Conservation (phyloP, 2,113 vertebrate genomes). For the Microcebus tavaratra region DNA sequence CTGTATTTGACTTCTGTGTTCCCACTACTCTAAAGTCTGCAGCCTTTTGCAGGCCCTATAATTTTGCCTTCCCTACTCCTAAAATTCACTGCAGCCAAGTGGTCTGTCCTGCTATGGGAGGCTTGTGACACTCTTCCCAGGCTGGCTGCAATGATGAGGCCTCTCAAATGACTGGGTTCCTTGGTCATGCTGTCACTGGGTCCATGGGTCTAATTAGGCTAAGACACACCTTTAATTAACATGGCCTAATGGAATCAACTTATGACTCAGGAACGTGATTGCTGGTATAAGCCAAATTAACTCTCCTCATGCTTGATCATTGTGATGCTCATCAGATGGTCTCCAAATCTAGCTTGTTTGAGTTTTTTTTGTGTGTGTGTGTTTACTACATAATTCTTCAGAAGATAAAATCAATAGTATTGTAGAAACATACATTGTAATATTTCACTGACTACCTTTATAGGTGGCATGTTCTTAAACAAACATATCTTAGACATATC, state of each 20-base stretch:
- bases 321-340: background rate
- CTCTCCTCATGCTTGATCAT: background rate
- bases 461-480: background rate
- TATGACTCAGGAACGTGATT: conserved; percentile 43
- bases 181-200: background rate
- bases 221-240: conserved; percentile 73
- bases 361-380: background rate
- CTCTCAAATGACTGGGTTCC: conserved; percentile 50
- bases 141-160: background rate
- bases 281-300: conserved; percentile 16
- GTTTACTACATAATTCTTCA: background rate
- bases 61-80: conserved; percentile 23
- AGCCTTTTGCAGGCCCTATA: background rate
- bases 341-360: conserved; percentile 27
- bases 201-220: conserved; percentile 60
- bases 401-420: background rate
- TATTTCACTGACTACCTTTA: background rate
- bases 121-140: background rate
- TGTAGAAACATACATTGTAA: background rate
- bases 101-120: background rate
- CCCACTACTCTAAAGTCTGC: background rate
- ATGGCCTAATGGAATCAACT: conserved; percentile 21
- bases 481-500: background rate
- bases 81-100: background rate
- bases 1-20: background rate